Evolutionary conservation across 2,113 vertebrate genomes (phyloP).

Genomic region (Peromyscus maniculatus): DNA sequence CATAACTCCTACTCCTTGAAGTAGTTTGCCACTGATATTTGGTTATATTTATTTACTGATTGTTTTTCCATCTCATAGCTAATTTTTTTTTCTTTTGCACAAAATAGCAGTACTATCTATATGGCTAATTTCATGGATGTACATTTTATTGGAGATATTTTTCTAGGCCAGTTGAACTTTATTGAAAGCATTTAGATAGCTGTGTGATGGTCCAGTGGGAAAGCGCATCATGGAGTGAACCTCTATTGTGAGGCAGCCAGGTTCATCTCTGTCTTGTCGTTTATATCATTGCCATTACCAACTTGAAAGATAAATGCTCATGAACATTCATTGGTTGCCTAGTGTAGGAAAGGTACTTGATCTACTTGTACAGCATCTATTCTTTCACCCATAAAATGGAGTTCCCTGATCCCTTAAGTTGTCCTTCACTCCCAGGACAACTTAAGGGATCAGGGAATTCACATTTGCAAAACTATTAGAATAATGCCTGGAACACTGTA

Average conservation of each 20-base stretch:
- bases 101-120: background rate
- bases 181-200: background rate
- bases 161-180: background rate
- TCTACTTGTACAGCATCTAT: background rate
- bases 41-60: background rate
- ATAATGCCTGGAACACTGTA: background rate
- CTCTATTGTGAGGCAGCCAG: background rate
- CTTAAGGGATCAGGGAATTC: background rate
- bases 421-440: background rate
- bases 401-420: too few relatives aligned
- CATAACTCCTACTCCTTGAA: background rate
- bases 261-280: background rate
- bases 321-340: background rate
- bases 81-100: slow-evolving; percentile 49
- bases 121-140: background rate
- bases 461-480: slow-evolving; percentile 12
- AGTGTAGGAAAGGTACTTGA: background rate
- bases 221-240: background rate
- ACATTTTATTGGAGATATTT: slow-evolving; percentile 29
- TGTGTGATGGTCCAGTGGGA: background rate
- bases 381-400: background rate
- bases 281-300: background rate
- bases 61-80: background rate
- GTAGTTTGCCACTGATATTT: background rate
- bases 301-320: background rate